Conservation (phyloP, 2,888 invertebrate genomes). For the Leptogaster cylindrica region DNA sequence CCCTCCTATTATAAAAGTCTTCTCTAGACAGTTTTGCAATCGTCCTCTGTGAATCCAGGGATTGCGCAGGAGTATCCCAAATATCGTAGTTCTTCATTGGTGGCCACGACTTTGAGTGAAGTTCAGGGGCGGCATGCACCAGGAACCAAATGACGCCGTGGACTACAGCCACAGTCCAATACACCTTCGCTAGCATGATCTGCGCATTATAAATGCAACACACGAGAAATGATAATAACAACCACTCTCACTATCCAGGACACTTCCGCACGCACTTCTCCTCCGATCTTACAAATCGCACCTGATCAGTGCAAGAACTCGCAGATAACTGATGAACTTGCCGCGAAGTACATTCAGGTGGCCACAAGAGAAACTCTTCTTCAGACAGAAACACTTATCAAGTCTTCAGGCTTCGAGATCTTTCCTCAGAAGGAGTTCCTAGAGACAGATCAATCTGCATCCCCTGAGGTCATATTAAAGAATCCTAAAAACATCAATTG, state of each 20-base stretch:
- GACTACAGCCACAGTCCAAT: neutral
- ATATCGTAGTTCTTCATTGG: slow-evolving; percentile 58
- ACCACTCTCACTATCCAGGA: slow-evolving; percentile 18
- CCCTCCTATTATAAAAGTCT: neutral
- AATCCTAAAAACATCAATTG: too few relatives aligned
- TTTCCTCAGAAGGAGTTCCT: too few relatives aligned
- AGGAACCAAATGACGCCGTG: slow-evolving; percentile 25
- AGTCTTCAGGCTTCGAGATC: too few relatives aligned
- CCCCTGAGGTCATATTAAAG: too few relatives aligned
- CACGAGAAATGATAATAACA: too few relatives aligned
- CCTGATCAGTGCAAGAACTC: neutral
- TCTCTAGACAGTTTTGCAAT: slow-evolving; percentile 1
- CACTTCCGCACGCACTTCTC: slow-evolving; percentile 8
- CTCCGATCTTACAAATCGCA: slow-evolving; percentile 2
- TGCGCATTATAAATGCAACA: neutral
- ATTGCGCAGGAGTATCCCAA: slow-evolving; percentile 52
- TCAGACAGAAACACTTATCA: too few relatives aligned
- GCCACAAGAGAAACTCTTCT: too few relatives aligned
- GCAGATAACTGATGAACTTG: too few relatives aligned
- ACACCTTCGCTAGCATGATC: neutral
- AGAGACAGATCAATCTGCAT: too few relatives aligned
- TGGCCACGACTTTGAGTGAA: slow-evolving; percentile 53
- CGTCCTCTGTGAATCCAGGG: neutral
- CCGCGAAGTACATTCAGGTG: too few relatives aligned
- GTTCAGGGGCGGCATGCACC: neutral